Evolutionary conservation across 2,797 vertebrate species (phyloP), one percentile per base, ranked within the genome.

Genomic region (Trachops cirrhosus): DNA sequence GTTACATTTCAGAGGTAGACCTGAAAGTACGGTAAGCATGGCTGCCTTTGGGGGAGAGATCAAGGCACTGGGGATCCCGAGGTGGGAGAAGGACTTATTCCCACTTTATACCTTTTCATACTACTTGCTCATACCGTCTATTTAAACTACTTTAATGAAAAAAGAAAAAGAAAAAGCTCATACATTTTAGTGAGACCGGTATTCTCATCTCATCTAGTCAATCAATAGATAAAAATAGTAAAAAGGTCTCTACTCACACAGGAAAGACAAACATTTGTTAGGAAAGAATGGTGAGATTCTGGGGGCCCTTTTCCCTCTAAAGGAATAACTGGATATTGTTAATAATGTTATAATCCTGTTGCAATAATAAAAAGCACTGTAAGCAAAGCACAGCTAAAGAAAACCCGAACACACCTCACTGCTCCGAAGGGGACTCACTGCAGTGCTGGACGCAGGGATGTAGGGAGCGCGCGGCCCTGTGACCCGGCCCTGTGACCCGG

Each of bases 401-500:
- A 95, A 86, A 71, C 24, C 48, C 39, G 11, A 70, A 41, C 39
- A 44, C 6, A 41, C 5, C n/a, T 88, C 29, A 21, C 46, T 41
- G 71, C 48, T 62, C 41, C 16, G 32, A 41, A 41, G 26, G 67
- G 41, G 44, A 19, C 22, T 19, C 12, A 39, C 29, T 34, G 82
- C 46, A 64, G n/a, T 26, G 62, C 4, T 44, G 9, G 29, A 39
- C 12, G 34, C 39, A 0, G 1, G 2, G n/a, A n/a, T n/a, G n/a
- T n/a, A n/a, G n/a, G 6, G 22, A 41, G 1, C 54, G 52, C 50
- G 32, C 73, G 57, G 68, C 15, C 11, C 5, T 9, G 8, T 1
- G 6, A 41, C 1, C 1, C 0, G 3, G 68, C 15, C 11, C 5
- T 9, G 8, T 1, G 6, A 41, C 1, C 1, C 0, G 3, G n/a